These are phyloP conservation scores for Petrocephalus microphthalmus DNA, from an alignment of 2,113 vertebrate species.

Conservation along the genomic window DNA sequence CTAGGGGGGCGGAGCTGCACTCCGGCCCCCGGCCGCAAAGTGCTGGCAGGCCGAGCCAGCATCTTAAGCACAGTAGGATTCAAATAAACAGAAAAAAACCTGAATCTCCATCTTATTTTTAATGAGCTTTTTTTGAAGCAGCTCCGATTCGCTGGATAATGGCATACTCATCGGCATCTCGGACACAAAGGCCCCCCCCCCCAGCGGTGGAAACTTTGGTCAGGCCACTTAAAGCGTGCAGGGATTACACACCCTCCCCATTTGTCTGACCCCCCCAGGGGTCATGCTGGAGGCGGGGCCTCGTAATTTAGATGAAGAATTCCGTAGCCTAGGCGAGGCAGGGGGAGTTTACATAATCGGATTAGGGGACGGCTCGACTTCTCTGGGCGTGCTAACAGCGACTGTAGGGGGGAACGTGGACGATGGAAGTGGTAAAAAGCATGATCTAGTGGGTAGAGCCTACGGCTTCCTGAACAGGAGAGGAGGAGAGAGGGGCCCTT, in stretches of 20 bases:
- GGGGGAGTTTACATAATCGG: not conserved
- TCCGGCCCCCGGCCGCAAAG: not conserved
- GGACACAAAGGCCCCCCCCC: not conserved
- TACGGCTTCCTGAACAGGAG: not conserved
- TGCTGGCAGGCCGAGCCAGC: not conserved
- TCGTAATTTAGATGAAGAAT: not conserved
- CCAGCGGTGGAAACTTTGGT: not conserved
- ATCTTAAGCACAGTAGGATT: not conserved
- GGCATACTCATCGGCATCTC: not conserved
- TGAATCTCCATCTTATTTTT: not conserved
- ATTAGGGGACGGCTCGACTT: not conserved
- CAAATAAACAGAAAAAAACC: not conserved
- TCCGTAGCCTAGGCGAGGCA: not conserved
- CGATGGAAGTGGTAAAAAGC: not conserved
- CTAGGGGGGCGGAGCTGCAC: not conserved
- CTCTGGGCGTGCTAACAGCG: not conserved
- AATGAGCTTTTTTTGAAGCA: not conserved
- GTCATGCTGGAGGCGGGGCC: not conserved
- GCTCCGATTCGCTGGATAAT: not conserved
- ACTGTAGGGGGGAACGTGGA: not conserved
- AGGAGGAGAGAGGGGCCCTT: not conserved
- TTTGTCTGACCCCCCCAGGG: not conserved
- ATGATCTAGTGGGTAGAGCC: not conserved
- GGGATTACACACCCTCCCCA: not conserved
- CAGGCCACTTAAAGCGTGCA: not conserved